Conservation (phyloP, 1,140 invertebrate genomes). For the Nasonia giraulti region DNA sequence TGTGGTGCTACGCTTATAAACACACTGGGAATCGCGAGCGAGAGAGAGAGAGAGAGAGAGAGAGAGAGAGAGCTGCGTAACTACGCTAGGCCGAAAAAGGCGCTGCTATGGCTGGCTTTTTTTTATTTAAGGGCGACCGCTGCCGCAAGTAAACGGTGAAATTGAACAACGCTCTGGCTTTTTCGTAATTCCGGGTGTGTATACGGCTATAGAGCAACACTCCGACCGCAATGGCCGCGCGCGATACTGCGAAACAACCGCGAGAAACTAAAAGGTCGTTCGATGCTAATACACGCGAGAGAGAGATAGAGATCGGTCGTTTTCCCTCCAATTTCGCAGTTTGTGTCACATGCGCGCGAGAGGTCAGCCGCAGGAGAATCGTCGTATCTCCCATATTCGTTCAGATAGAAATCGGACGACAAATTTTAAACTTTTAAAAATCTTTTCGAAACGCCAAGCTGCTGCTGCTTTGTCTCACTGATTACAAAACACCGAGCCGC, state of each 20-base stretch:
- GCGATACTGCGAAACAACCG: constrained; percentile 21
- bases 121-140: neutral
- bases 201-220: constrained; percentile 2
- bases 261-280: constrained; percentile 41
- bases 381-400: too few relatives aligned
- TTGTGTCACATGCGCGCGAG: neutral
- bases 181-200: constrained; percentile 34
- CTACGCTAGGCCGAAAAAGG: constrained; percentile 20
- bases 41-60: too few relatives aligned
- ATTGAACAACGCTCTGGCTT: constrained; percentile 20
- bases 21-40: too few relatives aligned
- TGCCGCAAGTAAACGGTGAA: constrained; percentile 30
- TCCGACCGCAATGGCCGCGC: constrained; percentile 40
- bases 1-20: too few relatives aligned
- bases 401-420: too few relatives aligned
- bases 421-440: neutral
- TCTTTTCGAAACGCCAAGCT: neutral
- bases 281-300: constrained; percentile 11
- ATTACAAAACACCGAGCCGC: neutral
- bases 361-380: too few relatives aligned
- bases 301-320: neutral
- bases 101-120: constrained; percentile 35
- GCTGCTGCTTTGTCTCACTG: neutral
- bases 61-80: neutral
- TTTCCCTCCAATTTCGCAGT: neutral